Percentiles rank a stretch among this genome's conserved stretches.
Evolutionary conservation across 2,797 vertebrate species (phyloP).

Genomic region (Odontamblyopus lacepedii): DNA sequence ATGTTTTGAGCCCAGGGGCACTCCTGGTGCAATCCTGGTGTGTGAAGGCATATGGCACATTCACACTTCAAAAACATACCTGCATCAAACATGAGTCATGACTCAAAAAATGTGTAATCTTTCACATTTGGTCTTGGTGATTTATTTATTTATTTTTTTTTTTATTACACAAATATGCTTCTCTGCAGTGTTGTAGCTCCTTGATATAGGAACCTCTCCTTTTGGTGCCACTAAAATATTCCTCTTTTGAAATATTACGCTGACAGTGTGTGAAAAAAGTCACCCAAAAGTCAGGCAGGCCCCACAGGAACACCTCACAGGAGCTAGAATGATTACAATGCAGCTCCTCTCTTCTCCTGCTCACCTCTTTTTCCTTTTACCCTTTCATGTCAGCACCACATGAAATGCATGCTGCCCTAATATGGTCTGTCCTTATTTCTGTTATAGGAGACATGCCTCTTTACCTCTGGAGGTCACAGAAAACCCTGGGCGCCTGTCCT

Average conservation of each 20-base stretch:
- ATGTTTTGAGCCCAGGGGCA: no score
- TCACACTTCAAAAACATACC: no score
- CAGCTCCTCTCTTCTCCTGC: constrained; percentile 7
- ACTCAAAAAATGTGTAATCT: no score
- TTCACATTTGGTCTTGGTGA: no score
- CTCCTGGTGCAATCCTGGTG: no score
- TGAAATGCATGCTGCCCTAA: constrained; percentile 21
- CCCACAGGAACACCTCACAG: constrained; percentile 5
- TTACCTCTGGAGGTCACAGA: constrained; percentile 66
- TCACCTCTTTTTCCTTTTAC: constrained; percentile 17
- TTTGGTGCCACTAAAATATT: neutral
- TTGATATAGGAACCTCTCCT: neutral
- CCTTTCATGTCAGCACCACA: constrained; percentile 16
- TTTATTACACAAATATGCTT: neutral
- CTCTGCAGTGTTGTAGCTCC: neutral
- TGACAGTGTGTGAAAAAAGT: constrained; percentile 13
- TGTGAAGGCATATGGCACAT: no score
- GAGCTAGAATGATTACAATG: constrained; percentile 17
- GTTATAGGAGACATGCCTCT: constrained; percentile 72
- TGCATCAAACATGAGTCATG: no score
- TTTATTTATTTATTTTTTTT: no score
- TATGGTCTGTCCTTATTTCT: constrained; percentile 32
- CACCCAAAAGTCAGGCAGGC: constrained; percentile 13
- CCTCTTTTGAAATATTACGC: constrained; percentile 5
- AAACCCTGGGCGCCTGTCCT: constrained; percentile 45